Evolutionary conservation across 1,140 invertebrate species (phyloP).

Genomic region (Brachionus angularis): DNA sequence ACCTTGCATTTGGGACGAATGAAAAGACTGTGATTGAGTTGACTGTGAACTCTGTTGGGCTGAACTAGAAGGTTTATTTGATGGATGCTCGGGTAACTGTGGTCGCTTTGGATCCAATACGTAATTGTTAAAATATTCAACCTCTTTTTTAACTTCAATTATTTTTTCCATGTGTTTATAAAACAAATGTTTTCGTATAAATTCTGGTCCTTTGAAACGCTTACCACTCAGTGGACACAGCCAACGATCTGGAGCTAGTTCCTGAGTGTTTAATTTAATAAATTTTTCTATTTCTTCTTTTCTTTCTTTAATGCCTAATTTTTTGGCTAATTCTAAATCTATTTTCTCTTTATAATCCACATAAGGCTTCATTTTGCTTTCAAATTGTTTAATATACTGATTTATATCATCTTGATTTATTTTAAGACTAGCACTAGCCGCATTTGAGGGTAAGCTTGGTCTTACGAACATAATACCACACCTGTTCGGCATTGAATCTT

Average conservation of each 20-base stretch:
- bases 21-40: not conserved
- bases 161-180: conserved; percentile 95
- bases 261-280: conserved; percentile 66
- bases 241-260: conserved; percentile 95
- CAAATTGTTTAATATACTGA: conserved; percentile 13
- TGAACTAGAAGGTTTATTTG: conserved; percentile 55
- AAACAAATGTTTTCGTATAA: conserved; percentile 95
- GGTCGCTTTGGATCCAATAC: conserved; percentile 88
- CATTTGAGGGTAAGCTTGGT: not conserved
- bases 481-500: conserved; percentile 98
- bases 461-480: conserved; percentile 96
- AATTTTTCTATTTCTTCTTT: conserved; percentile 43
- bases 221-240: conserved; percentile 95
- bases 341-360: conserved; percentile 26
- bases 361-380: conserved; percentile 19
- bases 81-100: conserved; percentile 80
- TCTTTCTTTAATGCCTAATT: conserved; percentile 26
- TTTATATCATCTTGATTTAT: not conserved
- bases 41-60: not conserved
- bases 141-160: conserved; percentile 91
- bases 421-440: not conserved
- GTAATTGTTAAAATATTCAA: conserved; percentile 95
- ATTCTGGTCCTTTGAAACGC: conserved; percentile 98
- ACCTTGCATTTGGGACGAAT: no score
- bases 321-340: not conserved